These are phyloP conservation scores for Cephalopholis sonnerati DNA, from an alignment of 2,113 vertebrate species.

Conservation along the genomic window DNA sequence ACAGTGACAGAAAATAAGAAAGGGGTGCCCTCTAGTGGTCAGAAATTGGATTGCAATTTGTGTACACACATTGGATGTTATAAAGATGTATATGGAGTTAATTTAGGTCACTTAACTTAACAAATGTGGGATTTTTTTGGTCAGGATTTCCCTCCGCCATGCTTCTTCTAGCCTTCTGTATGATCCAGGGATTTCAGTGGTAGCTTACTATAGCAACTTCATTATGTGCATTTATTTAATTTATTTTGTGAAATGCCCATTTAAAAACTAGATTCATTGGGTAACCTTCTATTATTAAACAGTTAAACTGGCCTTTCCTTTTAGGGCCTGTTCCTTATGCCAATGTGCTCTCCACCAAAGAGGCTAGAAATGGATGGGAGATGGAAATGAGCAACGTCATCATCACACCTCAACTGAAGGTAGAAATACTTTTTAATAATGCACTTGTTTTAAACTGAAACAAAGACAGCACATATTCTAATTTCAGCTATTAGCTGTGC, in stretches of 20 bases:
- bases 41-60: not conserved
- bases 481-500: not conserved
- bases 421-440: slow-evolving; percentile 55
- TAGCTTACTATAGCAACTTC: not conserved
- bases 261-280: not conserved
- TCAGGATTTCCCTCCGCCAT: not conserved
- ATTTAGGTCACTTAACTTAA: not conserved
- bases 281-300: not conserved
- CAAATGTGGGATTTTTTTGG: not conserved
- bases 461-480: not conserved
- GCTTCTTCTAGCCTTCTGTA: not conserved
- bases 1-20: not conserved
- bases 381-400: slow-evolving; percentile 73
- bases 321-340: slow-evolving; percentile 81
- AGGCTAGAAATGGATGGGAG: slow-evolving; percentile 92
- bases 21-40: slow-evolving; percentile 34
- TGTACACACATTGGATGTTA: not conserved
- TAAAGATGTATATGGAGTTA: not conserved
- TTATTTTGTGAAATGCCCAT: not conserved
- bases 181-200: not conserved
- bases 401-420: slow-evolving; percentile 87
- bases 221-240: not conserved
- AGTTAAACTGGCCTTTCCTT: slow-evolving; percentile 12
- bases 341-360: slow-evolving; percentile 84
- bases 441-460: not conserved